Evolutionary conservation across 1,140 invertebrate genomes (phyloP).

Genomic region (Battus philenor): DNA sequence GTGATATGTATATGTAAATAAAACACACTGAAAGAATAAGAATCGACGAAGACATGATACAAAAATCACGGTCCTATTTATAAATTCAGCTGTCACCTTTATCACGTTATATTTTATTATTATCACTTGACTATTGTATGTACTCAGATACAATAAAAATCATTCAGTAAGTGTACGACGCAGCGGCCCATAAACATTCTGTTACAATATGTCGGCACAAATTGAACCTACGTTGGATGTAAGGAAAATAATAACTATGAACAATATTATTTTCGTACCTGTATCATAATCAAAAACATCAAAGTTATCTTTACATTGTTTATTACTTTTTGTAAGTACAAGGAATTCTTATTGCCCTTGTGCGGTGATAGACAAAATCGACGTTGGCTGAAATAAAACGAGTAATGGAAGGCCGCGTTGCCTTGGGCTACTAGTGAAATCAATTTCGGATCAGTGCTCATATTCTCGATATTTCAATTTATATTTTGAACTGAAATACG

Average conservation of each 20-base stretch:
- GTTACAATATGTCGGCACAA: slow-evolving; percentile 10
- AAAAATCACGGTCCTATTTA: too few relatives aligned
- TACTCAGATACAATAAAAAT: too few relatives aligned
- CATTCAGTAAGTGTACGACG: slow-evolving; percentile 2
- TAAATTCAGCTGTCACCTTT: too few relatives aligned
- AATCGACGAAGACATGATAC: too few relatives aligned
- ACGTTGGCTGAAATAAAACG: slow-evolving; percentile 32
- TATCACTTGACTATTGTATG: too few relatives aligned
- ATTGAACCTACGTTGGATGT: slow-evolving; percentile 10
- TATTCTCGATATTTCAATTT: slow-evolving; percentile 45
- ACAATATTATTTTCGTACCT: slow-evolving; percentile 9
- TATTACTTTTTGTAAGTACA: slow-evolving; percentile 17
- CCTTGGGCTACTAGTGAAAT: slow-evolving; percentile 44
- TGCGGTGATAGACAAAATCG: slow-evolving; percentile 29
- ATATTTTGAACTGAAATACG: too few relatives aligned
- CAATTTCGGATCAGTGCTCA: slow-evolving; percentile 51
- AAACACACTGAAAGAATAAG: too few relatives aligned
- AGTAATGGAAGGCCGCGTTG: slow-evolving; percentile 35
- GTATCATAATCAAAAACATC: slow-evolving; percentile 6
- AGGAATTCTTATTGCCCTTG: slow-evolving; percentile 18
- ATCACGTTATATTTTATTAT: too few relatives aligned
- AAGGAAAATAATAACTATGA: slow-evolving; percentile 12
- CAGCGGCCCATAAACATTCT: slow-evolving; percentile 10
- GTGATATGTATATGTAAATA: too few relatives aligned
- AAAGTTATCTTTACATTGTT: slow-evolving; percentile 17